Evolutionary conservation across 2,113 vertebrate genomes (phyloP).

Genomic region (Oceanodroma tethys): DNA sequence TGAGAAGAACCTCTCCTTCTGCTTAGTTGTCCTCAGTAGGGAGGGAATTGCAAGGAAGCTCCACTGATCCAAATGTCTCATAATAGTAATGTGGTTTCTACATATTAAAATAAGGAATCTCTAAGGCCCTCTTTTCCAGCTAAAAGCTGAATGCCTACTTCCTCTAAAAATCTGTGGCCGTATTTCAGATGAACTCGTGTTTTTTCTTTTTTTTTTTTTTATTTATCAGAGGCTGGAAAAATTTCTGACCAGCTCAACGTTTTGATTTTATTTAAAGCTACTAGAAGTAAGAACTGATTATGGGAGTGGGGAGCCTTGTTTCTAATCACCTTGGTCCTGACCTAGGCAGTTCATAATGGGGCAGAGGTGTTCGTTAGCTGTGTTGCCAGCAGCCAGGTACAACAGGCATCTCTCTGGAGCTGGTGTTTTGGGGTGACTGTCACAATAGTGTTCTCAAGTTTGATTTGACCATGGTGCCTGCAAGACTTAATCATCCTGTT

Average conservation of each 20-base stretch:
- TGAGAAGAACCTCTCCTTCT: background rate
- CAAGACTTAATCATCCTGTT: background rate
- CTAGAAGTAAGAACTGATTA: background rate
- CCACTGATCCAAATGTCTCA: no score
- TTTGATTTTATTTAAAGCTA: background rate
- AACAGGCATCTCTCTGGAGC: background rate
- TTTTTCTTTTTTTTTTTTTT: background rate
- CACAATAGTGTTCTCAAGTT: rapidly evolving
- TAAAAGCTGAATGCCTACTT: background rate
- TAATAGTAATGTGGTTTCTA: background rate
- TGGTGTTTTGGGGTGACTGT: background rate
- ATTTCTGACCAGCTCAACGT: background rate
- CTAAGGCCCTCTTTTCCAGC: rapidly evolving
- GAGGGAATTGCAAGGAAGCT: background rate
- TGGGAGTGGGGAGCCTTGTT: background rate
- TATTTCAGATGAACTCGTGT: background rate
- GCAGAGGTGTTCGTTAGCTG: background rate
- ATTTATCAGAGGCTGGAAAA: background rate
- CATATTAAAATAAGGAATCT: background rate
- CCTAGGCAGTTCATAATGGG: background rate
- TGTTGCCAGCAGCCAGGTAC: background rate
- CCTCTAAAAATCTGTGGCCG: background rate
- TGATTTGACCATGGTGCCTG: background rate
- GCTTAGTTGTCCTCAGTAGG: background rate
- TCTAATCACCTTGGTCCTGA: background rate